Evolutionary conservation across 2,113 vertebrate genomes (phyloP), one percentile per base, ranked within the genome.

Genomic region (Brachionichthys hirsutus): DNA sequence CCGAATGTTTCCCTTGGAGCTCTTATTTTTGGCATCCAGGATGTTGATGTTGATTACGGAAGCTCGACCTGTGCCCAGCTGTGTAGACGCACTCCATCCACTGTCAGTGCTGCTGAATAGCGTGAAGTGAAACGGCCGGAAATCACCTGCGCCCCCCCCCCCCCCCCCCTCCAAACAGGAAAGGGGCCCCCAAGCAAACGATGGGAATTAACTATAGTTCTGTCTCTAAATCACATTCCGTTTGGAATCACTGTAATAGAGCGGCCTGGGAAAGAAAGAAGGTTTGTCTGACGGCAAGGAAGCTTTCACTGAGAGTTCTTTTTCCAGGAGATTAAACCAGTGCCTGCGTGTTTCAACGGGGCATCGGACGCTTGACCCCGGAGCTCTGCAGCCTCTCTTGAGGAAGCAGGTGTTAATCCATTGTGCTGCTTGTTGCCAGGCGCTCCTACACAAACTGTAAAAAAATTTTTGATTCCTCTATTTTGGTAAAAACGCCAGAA

Each of bases 331-430:
- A 30, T 30, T 8, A 2, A 4, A 30, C 24, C 24, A 30, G 24
- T 30, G 24, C 8, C 8, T 30, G 8, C 24, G 24, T n/a, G n/a
- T n/a, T 30, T 8, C 24, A 30, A 30, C 24, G 24, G 24, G 24
- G 24, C 24, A 30, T 30, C 24, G 8, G 24, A 30, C 5, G 24
- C 24, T 30, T 8, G 8, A 30, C 24, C 24, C 4, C 24, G 4
- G 24, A 30, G 24, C 24, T 30, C 24, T 30, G 24, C 24, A 30
- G 24, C 8, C 24, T 30, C 5, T 12, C n/a, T 20, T 58, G 80
- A 88, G 84, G 84, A 88, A 86, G 56, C 86, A 88, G 82, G 75
- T 86, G 86, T 60, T 64, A 3, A 17, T 30, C 73, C 53, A 80
- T 74, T 85, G 85, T 82, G 12, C 12, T 9, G 12, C 14, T 13